These are phyloP conservation scores for Allolobophora icterica DNA, from an alignment of 2,888 invertebrate genomes.

Conservation along the genomic window DNA sequence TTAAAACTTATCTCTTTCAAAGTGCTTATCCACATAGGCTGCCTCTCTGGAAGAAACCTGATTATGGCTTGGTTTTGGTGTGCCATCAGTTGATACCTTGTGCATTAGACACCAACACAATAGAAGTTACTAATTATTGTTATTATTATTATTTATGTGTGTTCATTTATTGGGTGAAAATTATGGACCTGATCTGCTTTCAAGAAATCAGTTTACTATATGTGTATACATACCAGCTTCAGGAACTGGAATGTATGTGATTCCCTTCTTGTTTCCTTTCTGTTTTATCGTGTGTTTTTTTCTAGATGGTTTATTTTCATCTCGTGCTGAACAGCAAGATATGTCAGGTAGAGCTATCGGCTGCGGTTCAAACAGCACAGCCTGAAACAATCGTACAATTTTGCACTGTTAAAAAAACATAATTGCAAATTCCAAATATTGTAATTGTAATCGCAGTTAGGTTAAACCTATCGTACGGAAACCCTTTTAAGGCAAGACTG, in stretches of 20 bases:
- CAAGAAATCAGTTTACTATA: background rate
- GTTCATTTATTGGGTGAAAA: background rate
- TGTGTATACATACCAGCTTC: slow-evolving; percentile 31
- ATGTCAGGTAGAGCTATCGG: background rate
- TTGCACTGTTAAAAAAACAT: background rate
- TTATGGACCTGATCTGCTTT: background rate
- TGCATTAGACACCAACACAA: no score
- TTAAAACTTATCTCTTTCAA: no score
- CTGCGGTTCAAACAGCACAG: slow-evolving; percentile 6
- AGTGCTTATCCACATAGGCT: no score
- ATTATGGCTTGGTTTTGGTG: no score
- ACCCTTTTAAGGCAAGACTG: background rate
- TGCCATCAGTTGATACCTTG: no score
- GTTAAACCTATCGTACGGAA: no score
- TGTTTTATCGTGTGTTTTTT: background rate
- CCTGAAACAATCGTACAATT: background rate
- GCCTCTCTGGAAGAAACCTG: no score
- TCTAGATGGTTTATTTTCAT: background rate
- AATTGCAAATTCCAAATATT: background rate
- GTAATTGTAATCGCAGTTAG: background rate
- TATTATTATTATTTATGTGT: background rate
- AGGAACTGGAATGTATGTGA: slow-evolving; percentile 30
- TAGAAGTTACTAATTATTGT: no score
- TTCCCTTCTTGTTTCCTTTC: background rate
- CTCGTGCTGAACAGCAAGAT: background rate